A percentile compares a stretch with the other conserved stretches of the same genome.
Conservation (phyloP, 2,888 invertebrate species). For the Allophyes oxyacanthae region DNA sequence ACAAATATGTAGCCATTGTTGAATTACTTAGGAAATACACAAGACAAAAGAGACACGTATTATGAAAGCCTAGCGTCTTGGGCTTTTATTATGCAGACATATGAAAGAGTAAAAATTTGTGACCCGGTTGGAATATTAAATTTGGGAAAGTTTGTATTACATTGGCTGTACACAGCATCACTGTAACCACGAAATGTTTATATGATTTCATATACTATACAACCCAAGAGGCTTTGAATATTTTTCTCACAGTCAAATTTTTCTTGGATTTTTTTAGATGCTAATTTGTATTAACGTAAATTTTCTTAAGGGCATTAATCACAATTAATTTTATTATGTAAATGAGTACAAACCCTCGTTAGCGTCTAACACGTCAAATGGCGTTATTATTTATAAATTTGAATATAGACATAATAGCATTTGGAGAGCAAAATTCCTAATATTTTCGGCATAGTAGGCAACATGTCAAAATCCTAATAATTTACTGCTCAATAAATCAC, state of each 20-base stretch:
- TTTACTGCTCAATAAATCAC: slow-evolving; percentile 55
- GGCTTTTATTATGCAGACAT: slow-evolving; percentile 52
- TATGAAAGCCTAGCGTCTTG: slow-evolving; percentile 69
- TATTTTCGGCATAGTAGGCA: slow-evolving; percentile 39
- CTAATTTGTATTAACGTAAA: slow-evolving; percentile 24
- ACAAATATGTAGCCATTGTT: slow-evolving; percentile 81
- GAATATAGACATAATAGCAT: slow-evolving; percentile 30
- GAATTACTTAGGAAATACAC: slow-evolving; percentile 71
- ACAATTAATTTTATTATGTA: slow-evolving; percentile 43
- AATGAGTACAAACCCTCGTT: slow-evolving; percentile 40
- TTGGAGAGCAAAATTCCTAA: slow-evolving; percentile 25
- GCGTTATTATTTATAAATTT: slow-evolving; percentile 36
- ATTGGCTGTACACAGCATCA: slow-evolving; percentile 12
- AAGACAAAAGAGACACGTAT: slow-evolving; percentile 75
- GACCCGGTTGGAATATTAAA: slow-evolving; percentile 51
- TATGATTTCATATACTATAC: no score
- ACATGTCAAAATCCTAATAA: slow-evolving; percentile 44
- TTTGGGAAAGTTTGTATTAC: slow-evolving; percentile 27
- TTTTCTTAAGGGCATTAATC: slow-evolving; percentile 35
- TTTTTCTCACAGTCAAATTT: not conserved
- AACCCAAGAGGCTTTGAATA: no score
- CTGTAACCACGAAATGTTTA: not conserved
- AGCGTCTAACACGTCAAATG: slow-evolving; percentile 14
- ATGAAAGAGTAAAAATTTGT: slow-evolving; percentile 52
- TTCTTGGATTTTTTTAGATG: slow-evolving; percentile 9